phyloP scores from a whole-genome alignment of 2,113 vertebrate genomes.

The Pogonocichla stellata region DNA sequence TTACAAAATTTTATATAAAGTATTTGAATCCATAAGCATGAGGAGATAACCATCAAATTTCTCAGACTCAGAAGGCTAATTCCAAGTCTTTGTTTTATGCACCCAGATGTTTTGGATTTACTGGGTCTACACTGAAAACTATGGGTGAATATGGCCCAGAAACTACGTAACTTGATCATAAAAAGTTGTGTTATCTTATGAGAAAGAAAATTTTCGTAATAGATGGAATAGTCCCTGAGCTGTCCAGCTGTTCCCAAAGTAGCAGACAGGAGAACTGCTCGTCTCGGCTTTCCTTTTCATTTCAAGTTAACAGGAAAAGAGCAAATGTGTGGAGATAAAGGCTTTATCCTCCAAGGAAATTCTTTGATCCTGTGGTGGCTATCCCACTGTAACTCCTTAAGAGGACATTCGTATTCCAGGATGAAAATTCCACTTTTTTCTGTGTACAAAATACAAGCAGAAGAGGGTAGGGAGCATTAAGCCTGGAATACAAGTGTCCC shows the following conservation, averaged over 20 bases:
- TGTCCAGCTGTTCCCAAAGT: neutral
- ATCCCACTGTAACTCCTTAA: neutral
- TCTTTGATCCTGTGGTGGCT: neutral
- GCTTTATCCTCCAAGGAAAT: neutral
- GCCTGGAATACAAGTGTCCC: neutral
- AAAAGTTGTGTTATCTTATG: neutral
- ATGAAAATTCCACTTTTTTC: neutral
- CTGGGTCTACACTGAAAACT: neutral
- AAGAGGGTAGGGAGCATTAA: neutral
- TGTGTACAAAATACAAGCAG: neutral
- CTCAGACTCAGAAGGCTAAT: neutral
- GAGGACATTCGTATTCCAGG: neutral
- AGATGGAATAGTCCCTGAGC: neutral
- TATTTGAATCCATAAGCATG: neutral
- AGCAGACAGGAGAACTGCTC: neutral
- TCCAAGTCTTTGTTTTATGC: neutral
- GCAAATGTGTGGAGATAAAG: constrained; percentile 21
- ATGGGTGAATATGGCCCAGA: neutral
- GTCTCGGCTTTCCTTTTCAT: neutral
- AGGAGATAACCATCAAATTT: neutral
- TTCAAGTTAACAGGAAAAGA: constrained; percentile 11
- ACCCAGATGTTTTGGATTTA: neutral
- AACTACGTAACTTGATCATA: neutral
- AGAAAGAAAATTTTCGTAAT: neutral
- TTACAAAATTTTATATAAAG: neutral